Base-by-base conservation (phyloP, 2,797 vertebrate genomes). In the Halcyon badia region DNA sequence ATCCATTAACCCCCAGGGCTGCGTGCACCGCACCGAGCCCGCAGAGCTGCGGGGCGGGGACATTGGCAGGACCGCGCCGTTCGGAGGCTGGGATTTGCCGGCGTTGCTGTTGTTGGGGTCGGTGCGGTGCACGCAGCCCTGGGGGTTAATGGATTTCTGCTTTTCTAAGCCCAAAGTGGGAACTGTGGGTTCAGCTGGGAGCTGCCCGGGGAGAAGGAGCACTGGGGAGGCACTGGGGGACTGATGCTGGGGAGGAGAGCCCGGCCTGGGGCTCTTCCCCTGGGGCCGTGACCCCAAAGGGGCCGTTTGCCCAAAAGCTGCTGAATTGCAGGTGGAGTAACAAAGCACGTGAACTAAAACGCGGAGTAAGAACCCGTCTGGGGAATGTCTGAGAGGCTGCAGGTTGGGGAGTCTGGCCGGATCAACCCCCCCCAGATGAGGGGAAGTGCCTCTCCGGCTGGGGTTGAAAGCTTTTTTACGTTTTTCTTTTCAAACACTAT, bases 211-310 rank as follows among this genome's bases (percentile, higher is more conserved):
- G 28, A 3, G 9, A 7, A 35, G 2, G 3, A 2, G 35, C 3
- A 51, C 6, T 3, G 20, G 48, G 48, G 51, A 24, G 60, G 46
- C 22, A 1, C 16, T 0, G 1, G 20, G 58, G 1, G 46, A 7
- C 4, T 1, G 22, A 1, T 10, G 42, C 22, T 10, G 37, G 48
- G 35, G 6, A 14, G n/a, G 11, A 7, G 2, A 6, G 31, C 3
- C 1, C 10, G 37, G 39, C 49, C 21, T 1, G 25, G 12, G 22
- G 20, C 4, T 5, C 30, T 10, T 35, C 31, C 17, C 21, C 33
- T 9, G 14, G 48, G 48, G 46, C 46, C 41, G 14, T 0, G 21
- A 37, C 37, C 37, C 37, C 37, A 37, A 37, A 37, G 9, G 37
- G 10, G 37, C 65, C 10, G 12, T 49, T 37, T 3, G 31, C 41